Evolutionary conservation across 2,888 invertebrate species (phyloP).

Genomic region (Asteroscopus sphinx): DNA sequence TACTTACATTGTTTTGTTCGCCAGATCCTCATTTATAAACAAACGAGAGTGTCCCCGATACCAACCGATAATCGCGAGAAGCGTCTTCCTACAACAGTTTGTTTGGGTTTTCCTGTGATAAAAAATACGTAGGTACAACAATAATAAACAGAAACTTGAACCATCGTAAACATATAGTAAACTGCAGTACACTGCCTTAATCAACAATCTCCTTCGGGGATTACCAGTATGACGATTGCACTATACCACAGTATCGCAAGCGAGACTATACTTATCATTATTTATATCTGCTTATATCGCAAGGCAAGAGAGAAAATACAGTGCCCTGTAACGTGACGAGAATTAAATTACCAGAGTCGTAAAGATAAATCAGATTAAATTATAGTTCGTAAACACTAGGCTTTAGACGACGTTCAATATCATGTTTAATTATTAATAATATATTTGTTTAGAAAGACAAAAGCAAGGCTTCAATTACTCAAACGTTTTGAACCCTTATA

Average conservation of each 20-base stretch:
- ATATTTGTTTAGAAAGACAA: slow-evolving; percentile 29
- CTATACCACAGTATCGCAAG: too few relatives aligned
- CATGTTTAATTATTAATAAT: slow-evolving; percentile 9
- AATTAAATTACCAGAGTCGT: slow-evolving; percentile 26
- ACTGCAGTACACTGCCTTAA: too few relatives aligned
- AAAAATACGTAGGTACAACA: too few relatives aligned
- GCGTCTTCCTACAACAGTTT: too few relatives aligned
- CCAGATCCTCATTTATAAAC: too few relatives aligned
- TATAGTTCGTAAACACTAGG: slow-evolving; percentile 29
- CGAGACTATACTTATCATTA: too few relatives aligned
- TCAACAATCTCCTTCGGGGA: slow-evolving; percentile 8
- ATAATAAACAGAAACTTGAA: too few relatives aligned
- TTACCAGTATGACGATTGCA: slow-evolving; percentile 16
- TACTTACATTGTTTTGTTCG: too few relatives aligned
- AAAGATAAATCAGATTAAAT: slow-evolving; percentile 49
- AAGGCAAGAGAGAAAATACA: slow-evolving; percentile 35
- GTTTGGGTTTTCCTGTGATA: too few relatives aligned
- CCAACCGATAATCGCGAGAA: too few relatives aligned
- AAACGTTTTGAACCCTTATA: slow-evolving; percentile 31
- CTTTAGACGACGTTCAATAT: slow-evolving; percentile 35
- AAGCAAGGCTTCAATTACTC: slow-evolving; percentile 6
- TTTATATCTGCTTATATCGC: slow-evolving; percentile 9
- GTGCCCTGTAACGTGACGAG: slow-evolving; percentile 25
- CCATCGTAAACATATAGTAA: too few relatives aligned
- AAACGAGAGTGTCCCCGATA: too few relatives aligned